Evolutionary conservation across 2,113 vertebrate species (phyloP).

Genomic region (Arenaria interpres): DNA sequence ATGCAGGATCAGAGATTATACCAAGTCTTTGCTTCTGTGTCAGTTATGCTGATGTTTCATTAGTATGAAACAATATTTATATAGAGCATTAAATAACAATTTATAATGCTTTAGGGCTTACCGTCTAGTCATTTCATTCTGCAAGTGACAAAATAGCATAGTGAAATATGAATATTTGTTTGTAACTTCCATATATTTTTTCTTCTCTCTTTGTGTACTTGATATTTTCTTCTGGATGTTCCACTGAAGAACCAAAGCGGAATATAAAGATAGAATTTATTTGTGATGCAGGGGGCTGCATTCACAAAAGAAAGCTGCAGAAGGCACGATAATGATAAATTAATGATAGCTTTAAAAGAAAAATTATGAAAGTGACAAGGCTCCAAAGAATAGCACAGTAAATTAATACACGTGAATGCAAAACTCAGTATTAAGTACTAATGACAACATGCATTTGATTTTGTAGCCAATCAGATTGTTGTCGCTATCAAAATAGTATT

Average conservation of each 20-base stretch:
- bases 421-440: constrained; percentile 9
- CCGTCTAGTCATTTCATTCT: not conserved
- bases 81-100: constrained; percentile 28
- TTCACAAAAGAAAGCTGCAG: constrained; percentile 35
- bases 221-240: not conserved
- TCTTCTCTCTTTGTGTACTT: not conserved
- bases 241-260: not conserved
- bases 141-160: not conserved
- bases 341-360: constrained; percentile 63
- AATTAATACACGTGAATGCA: constrained; percentile 39
- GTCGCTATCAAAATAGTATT: constrained; percentile 17
- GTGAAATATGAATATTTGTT: constrained; percentile 7
- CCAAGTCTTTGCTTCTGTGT: not conserved
- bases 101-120: constrained; percentile 5
- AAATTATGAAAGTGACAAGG: constrained; percentile 55
- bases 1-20: not conserved
- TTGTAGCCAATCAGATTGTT: constrained; percentile 22
- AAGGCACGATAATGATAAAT: constrained; percentile 59
- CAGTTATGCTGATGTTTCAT: not conserved
- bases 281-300: not conserved
- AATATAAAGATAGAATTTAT: constrained; percentile 17
- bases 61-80: constrained; percentile 7
- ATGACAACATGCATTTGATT: constrained; percentile 34
- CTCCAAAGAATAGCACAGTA: constrained; percentile 23
- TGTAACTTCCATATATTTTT: not conserved